A percentile compares a stretch with the other conserved stretches of the same genome.
Conservation (phyloP, 2,797 vertebrate genomes). For the Enteromius treurensis region DNA sequence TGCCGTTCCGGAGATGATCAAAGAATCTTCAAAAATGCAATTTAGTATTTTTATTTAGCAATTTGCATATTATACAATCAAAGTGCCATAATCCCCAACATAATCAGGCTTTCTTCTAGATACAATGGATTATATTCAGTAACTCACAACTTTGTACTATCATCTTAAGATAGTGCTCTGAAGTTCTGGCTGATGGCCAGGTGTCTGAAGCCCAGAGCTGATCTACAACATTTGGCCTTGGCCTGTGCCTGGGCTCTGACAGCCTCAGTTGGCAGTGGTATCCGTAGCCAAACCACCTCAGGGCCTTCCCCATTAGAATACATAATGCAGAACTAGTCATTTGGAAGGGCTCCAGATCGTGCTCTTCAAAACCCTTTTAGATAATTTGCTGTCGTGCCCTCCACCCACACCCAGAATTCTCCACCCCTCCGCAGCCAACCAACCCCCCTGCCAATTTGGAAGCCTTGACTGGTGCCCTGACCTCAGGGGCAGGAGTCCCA, state of each 20-base stretch:
- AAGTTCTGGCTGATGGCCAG: constrained; percentile 53
- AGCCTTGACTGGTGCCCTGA: constrained; percentile 67
- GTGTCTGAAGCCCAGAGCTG: constrained; percentile 55
- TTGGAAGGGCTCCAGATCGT: constrained; percentile 79
- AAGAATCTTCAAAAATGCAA: neutral
- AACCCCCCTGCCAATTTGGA: constrained; percentile 61
- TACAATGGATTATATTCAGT: neutral
- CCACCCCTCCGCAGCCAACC: constrained; percentile 61
- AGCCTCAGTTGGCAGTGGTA: constrained; percentile 57
- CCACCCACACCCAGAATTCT: constrained; percentile 49
- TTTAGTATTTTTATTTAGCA: neutral
- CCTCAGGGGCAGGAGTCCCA: constrained; percentile 74
- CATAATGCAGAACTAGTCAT: constrained; percentile 74
- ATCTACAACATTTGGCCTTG: constrained; percentile 54
- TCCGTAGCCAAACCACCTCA: constrained; percentile 61
- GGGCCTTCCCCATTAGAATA: constrained; percentile 70
- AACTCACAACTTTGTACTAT: constrained; percentile 6
- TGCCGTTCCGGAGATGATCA: neutral
- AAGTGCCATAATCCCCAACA: neutral
- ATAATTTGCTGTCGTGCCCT: constrained; percentile 68
- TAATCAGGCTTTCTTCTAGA: neutral
- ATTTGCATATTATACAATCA: neutral
- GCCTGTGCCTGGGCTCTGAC: constrained; percentile 53
- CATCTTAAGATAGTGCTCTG: constrained; percentile 52
- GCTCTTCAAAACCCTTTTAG: constrained; percentile 76